These are phyloP conservation scores for Chionodraco myersi DNA, from an alignment of 2,113 vertebrate species.

Conservation along the genomic window DNA sequence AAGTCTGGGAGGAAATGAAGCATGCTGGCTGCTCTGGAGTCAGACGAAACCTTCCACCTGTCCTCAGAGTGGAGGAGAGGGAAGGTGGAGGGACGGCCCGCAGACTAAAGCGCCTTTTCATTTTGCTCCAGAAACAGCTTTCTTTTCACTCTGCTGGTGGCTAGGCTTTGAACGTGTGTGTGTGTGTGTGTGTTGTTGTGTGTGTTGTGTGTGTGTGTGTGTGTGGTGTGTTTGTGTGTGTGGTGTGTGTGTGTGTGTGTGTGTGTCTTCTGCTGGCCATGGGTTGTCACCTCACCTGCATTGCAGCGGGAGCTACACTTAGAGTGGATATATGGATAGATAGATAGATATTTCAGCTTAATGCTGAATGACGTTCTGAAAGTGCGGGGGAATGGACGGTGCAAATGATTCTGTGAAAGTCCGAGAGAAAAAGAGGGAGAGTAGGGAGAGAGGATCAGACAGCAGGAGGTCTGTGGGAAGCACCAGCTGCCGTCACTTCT, in stretches of 20 bases:
- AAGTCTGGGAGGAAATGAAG: constrained; percentile 18
- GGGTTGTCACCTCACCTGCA: constrained; percentile 73
- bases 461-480: constrained; percentile 69
- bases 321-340: constrained; percentile 38
- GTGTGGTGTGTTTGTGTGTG: constrained; percentile 14
- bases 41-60: constrained; percentile 32
- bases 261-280: not conserved
- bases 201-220: not conserved
- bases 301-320: constrained; percentile 77
- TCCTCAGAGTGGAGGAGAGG: constrained; percentile 6
- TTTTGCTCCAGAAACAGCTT: constrained; percentile 47
- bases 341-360: not conserved
- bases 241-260: not conserved
- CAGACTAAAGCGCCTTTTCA: constrained; percentile 58
- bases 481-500: constrained; percentile 56
- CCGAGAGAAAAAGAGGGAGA: constrained; percentile 31
- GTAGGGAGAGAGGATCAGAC: constrained; percentile 41
- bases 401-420: constrained; percentile 33
- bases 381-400: not conserved
- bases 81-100: not conserved
- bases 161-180: not conserved
- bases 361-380: constrained; percentile 13
- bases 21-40: constrained; percentile 14
- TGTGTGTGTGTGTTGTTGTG: not conserved
- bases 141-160: constrained; percentile 28